Evolutionary conservation across 2,888 invertebrate genomes (phyloP), one percentile per base, ranked within the genome.

Genomic region (Drosophila subquinaria): DNA sequence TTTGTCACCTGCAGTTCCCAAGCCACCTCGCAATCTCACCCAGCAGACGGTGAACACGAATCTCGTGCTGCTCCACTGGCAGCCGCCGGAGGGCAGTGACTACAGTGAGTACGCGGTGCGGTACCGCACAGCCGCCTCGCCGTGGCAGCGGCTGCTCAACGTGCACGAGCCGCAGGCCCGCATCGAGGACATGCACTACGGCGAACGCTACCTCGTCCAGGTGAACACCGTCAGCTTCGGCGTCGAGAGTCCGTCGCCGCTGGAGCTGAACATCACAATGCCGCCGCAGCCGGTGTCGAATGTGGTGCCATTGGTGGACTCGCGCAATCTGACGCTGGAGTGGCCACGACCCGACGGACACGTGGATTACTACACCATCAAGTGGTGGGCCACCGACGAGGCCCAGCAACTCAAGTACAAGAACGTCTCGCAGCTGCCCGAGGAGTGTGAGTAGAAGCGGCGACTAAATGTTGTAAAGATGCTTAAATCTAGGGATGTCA

Each of bases 261-360:
- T 96, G 78, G 95, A 95, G 92, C 95, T 96, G 30, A 96, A 96
- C 89, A 97, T 97, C 90, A 97, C 97, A 57, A 96, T 98, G 90
- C 95, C 97, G 53, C 98, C 98, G 13, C 97, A 97, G 93, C 96
- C 97, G 3, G 97, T 97, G n/a, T 94, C 96, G 30, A 96, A 97
- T 92, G 96, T 98, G 76, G 96, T 95, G 55, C 95, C 96, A 35
- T 93, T 97, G 75, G 95, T 97, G 55, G 98, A 97, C 93, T 97
- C 98, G 1, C 96, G 96, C 70, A 98, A 98, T 93, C 95, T 98
- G 48, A 97, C 98, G 23, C 94, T 98, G 76, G 97, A 97, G 93
- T 98, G 98, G 97, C 96, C 96, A n/a, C 94, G 96, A 47, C 97
- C 97, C 1, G 96, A 96, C 88, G 98, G 98, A 3, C 95, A 97